These are phyloP conservation scores for Mus spretus DNA, from an alignment of 2,797 vertebrate species.

Conservation along the genomic window DNA sequence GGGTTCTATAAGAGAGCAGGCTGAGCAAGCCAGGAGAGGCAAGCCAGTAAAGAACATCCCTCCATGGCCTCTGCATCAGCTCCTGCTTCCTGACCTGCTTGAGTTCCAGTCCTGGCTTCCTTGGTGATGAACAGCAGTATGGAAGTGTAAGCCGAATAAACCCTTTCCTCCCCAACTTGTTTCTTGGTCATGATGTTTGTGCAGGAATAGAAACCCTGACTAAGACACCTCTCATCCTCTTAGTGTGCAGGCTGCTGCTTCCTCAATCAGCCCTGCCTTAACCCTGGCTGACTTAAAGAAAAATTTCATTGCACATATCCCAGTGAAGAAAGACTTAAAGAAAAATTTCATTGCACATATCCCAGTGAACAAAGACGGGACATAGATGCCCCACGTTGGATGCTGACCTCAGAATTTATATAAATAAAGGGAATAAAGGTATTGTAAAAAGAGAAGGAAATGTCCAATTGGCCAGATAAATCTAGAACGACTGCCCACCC, in stretches of 20 bases:
- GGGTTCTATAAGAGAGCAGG: no score
- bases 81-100: no score
- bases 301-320: not conserved
- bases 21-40: no score
- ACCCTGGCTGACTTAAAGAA: not conserved
- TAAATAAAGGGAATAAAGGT: not conserved
- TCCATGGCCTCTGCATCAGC: no score
- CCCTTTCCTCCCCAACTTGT: no score
- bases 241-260: no score
- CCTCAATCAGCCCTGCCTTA: not conserved
- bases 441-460: not conserved
- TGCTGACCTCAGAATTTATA: not conserved
- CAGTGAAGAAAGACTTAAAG: not conserved
- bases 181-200: no score
- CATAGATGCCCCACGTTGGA: rapidly evolving
- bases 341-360: not conserved
- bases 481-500: not conserved
- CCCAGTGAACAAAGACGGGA: not conserved
- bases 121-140: no score
- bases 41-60: no score
- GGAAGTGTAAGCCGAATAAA: no score
- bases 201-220: no score
- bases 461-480: not conserved
- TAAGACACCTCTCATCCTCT: not conserved
- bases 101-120: no score